These are phyloP conservation scores for Vandiemenella viatica DNA, from an alignment of 2,888 invertebrate species.

Conservation along the genomic window DNA sequence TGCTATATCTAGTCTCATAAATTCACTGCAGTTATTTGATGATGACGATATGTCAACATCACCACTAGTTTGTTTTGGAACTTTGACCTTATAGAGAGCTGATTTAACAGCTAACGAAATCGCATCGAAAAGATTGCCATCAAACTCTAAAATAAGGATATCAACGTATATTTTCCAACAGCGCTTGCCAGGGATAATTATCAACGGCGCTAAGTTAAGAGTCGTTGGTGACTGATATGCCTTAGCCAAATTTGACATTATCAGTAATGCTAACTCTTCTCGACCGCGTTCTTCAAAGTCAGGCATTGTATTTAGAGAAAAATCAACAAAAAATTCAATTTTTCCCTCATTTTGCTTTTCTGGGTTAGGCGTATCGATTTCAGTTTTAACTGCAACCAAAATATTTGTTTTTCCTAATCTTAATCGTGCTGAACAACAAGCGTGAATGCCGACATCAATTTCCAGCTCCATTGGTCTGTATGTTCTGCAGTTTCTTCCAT, in stretches of 20 bases:
- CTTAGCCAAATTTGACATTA: conserved; percentile 60
- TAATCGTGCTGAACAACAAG: conserved; percentile 73
- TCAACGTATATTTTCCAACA: conserved; percentile 94
- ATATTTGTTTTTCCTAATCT: conserved; percentile 85
- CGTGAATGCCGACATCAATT: conserved; percentile 68
- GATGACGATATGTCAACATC: conserved; percentile 71
- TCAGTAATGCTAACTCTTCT: conserved; percentile 71
- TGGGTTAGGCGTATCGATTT: conserved; percentile 63
- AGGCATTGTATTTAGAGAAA: conserved; percentile 93
- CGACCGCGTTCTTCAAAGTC: conserved; percentile 95
- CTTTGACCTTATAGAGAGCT: conserved; percentile 69
- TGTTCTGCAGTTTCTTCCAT: conserved; percentile 64
- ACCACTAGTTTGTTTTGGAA: conserved; percentile 62
- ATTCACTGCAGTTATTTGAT: conserved; percentile 78
- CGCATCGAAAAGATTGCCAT: conserved; percentile 91
- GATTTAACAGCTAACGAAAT: conserved; percentile 87
- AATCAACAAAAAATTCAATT: conserved; percentile 91
- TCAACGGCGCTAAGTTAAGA: conserved; percentile 62
- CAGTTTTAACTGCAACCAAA: conserved; percentile 80
- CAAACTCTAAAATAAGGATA: conserved; percentile 85
- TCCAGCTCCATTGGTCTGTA: conserved; percentile 79
- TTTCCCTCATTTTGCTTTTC: conserved; percentile 66
- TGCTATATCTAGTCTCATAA: conserved; percentile 55
- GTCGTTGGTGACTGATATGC: conserved; percentile 66
- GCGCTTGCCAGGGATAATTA: conserved; percentile 68